Base-by-base conservation (phyloP, 2,797 vertebrate species). In the Emydoidea blandingii region DNA sequence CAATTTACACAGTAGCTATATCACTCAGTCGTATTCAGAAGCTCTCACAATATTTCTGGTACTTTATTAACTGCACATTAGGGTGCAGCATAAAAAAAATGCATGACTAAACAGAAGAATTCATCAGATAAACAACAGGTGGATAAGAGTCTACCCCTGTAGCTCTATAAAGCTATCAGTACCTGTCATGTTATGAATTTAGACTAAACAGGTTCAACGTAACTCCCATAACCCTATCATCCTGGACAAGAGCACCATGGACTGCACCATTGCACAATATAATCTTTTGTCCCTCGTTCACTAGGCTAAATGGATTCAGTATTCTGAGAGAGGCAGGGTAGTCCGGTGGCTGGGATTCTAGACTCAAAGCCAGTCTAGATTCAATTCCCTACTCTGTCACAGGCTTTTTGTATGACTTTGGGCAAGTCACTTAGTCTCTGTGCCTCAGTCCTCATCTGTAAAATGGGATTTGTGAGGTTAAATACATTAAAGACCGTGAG, bases 61-160 rank as follows among this genome's bases (percentile, higher is more conserved):
- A 59, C 54, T 68, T 80, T 50, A 78, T 3, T 4, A 59, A 49
- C 81, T 21, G 76, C 3, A 29, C 16, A 23, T 15, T 83, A 41
- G 37, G 79, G 41, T 27, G 23, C 50, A 18, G 76, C 83, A 41
- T 6, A 54, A 86, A 83, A 83, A 81, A 54, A 5, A 52, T 79
- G 54, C 53, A 4, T 0, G 1, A n/a, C n/a, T 56, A 68, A 79
- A 1, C 41, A 57, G 78, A 76, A 49, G 34, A 0, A 0, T 76
- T 41, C 68, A 31, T 37, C 53, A 80, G 82, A 25, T 25, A 27
- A 31, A 49, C 4, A 49, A 18, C 6, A 53, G 72, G 62, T 68
- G 18, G 62, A 21, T 68, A 78, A 47, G 37, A 93, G 62, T 34
- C 34, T 81, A 87, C 80, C 47, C 44, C 62, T 72, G 47, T 0